phyloP scores from a whole-genome alignment of 2,797 vertebrate genomes.

The Anableps anableps region DNA sequence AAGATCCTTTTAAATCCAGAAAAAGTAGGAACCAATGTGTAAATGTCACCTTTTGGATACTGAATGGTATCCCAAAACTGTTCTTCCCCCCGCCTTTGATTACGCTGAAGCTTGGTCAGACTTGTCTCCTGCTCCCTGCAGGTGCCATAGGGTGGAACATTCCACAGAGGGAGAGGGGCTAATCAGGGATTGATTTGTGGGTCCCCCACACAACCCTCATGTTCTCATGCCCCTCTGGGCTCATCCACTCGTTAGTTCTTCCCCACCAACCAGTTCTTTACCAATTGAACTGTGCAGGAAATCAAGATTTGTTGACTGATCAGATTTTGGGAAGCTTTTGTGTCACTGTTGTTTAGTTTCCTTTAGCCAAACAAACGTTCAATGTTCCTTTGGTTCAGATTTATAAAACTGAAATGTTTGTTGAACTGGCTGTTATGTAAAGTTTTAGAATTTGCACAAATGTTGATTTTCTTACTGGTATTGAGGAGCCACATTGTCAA shows the following conservation, averaged over 20 bases:
- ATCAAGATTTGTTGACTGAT: conserved; percentile 1
- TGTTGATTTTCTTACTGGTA: too few species aligned
- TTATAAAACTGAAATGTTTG: background rate
- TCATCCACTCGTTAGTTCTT: conserved; percentile 35
- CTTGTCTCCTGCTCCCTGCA: conserved; percentile 76
- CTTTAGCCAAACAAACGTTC: too few species aligned
- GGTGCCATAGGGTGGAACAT: conserved; percentile 77
- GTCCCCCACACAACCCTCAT: conserved; percentile 26
- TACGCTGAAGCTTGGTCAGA: conserved; percentile 75
- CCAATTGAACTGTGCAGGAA: conserved; percentile 47
- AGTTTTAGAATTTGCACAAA: background rate
- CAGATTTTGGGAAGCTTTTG: background rate
- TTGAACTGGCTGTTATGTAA: background rate
- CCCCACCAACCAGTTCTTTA: conserved; percentile 13
- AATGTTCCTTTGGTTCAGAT: background rate
- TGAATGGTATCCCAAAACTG: background rate
- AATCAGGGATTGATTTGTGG: conserved; percentile 77
- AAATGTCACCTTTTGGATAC: background rate
- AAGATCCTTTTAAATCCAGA: background rate
- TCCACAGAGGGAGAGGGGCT: conserved; percentile 56
- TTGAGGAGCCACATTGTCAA: too few species aligned
- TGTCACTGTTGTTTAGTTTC: background rate
- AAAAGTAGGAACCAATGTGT: background rate
- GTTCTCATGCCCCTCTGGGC: conserved; percentile 9
- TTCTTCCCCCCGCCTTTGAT: conserved; percentile 37